phyloP scores from a whole-genome alignment of 2,888 invertebrate genomes.

The Dicycla oo region DNA sequence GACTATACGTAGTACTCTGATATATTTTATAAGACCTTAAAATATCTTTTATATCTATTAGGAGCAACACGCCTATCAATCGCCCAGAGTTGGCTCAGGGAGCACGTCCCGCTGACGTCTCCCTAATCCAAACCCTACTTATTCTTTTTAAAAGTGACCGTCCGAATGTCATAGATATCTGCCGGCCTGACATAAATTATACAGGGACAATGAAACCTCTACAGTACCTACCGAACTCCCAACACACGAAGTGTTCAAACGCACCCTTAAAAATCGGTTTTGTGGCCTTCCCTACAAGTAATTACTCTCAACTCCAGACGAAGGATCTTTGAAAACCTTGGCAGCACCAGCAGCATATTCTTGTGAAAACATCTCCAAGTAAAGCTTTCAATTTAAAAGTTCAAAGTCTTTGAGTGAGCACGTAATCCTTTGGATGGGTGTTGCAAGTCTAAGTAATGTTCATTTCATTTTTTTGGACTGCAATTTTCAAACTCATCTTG shows the following conservation, averaged over 20 bases:
- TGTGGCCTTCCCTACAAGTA: constrained; percentile 19
- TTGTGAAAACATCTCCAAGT: constrained; percentile 38
- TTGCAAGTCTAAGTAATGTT: constrained; percentile 37
- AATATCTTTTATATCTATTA: too few species aligned
- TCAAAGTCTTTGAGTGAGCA: constrained; percentile 49
- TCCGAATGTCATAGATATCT: too few species aligned
- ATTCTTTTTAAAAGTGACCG: too few species aligned
- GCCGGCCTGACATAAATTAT: too few species aligned
- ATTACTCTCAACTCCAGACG: constrained; percentile 29
- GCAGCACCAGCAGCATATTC: constrained; percentile 31
- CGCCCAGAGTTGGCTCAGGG: too few species aligned
- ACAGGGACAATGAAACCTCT: too few species aligned
- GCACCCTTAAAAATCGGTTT: not conserved
- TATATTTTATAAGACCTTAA: too few species aligned
- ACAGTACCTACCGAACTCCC: not conserved
- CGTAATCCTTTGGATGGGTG: constrained; percentile 26
- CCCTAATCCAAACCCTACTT: too few species aligned
- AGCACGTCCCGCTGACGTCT: too few species aligned
- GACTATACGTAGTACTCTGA: too few species aligned
- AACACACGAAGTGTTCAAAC: constrained; percentile 2
- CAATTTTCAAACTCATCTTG: constrained; percentile 37
- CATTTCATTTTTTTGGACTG: constrained; percentile 19
- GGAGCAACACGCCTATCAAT: too few species aligned
- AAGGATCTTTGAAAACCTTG: constrained; percentile 23
- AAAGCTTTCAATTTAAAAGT: constrained; percentile 57